phyloP scores from a whole-genome alignment of 2,888 invertebrate species.

The Masnerella sp. region DNA sequence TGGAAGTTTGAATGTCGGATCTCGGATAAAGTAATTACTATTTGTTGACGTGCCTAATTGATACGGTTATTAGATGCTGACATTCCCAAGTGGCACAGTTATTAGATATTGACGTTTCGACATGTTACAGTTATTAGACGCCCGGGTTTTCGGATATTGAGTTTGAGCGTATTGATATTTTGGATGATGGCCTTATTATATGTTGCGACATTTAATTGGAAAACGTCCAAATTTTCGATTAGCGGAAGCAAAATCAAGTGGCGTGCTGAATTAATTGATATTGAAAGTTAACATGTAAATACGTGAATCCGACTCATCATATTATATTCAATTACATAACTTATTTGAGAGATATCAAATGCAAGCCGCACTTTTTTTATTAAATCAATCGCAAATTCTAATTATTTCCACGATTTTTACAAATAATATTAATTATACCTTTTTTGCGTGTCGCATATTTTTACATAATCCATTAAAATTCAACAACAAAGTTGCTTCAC shows the following conservation, averaged over 20 bases:
- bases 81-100: conserved; percentile 49
- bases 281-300: too few relatives aligned
- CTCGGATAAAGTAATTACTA: conserved; percentile 22
- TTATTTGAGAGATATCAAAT: too few relatives aligned
- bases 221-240: conserved; percentile 13
- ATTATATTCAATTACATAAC: too few relatives aligned
- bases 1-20: not conserved
- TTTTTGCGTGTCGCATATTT: conserved; percentile 10
- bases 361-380: too few relatives aligned
- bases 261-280: too few relatives aligned
- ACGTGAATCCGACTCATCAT: too few relatives aligned
- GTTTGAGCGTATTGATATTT: conserved; percentile 24
- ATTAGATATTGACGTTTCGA: conserved; percentile 49
- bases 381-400: too few relatives aligned
- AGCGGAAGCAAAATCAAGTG: conserved; percentile 3
- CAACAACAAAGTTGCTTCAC: not conserved
- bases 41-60: conserved; percentile 34
- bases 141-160: conserved; percentile 19
- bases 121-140: conserved; percentile 36
- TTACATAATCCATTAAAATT: not conserved
- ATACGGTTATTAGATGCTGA: conserved; percentile 47
- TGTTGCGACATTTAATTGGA: conserved; percentile 18
- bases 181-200: conserved; percentile 28
- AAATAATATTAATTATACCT: too few relatives aligned
- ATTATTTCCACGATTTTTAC: too few relatives aligned